Percentiles rank a stretch among this genome's conserved stretches.
Evolutionary conservation across 2,113 vertebrate genomes (phyloP).

Genomic region (Xenopus borealis): DNA sequence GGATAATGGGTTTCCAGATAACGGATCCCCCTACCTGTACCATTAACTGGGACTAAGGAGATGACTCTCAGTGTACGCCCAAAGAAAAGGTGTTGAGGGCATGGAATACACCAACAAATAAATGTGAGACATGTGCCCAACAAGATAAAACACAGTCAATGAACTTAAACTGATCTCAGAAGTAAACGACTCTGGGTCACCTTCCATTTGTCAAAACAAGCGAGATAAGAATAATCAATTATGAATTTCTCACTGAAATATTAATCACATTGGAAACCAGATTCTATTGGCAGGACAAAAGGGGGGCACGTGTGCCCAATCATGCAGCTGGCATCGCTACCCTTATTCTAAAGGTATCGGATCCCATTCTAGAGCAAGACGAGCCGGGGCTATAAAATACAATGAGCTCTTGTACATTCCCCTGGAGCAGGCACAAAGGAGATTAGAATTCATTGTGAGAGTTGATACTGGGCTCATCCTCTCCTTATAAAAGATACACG

Average conservation of each 20-base stretch:
- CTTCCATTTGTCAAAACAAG: constrained; percentile 14
- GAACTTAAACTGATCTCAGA: too few relatives aligned
- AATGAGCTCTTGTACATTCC: not conserved
- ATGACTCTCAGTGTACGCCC: too few relatives aligned
- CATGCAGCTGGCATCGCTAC: not conserved
- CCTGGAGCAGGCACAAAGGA: constrained; percentile 4
- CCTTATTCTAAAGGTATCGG: not conserved
- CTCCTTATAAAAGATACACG: too few relatives aligned
- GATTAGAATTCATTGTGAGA: not conserved
- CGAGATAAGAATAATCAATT: constrained; percentile 9
- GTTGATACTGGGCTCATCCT: too few relatives aligned
- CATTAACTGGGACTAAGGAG: too few relatives aligned
- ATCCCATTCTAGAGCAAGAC: not conserved
- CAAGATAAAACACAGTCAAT: too few relatives aligned
- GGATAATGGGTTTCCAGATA: too few relatives aligned
- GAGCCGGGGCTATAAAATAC: not conserved
- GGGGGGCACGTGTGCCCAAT: not conserved
- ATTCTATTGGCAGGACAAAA: constrained; percentile 18
- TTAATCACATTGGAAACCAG: constrained; percentile 26
- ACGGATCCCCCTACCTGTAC: too few relatives aligned
- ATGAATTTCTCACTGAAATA: constrained; percentile 9
- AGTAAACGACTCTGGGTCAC: too few relatives aligned
- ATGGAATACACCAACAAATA: too few relatives aligned
- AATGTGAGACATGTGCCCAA: too few relatives aligned
- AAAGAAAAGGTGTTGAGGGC: too few relatives aligned